Conservation (phyloP, 2,113 vertebrate genomes). For the Chauna torquata region DNA sequence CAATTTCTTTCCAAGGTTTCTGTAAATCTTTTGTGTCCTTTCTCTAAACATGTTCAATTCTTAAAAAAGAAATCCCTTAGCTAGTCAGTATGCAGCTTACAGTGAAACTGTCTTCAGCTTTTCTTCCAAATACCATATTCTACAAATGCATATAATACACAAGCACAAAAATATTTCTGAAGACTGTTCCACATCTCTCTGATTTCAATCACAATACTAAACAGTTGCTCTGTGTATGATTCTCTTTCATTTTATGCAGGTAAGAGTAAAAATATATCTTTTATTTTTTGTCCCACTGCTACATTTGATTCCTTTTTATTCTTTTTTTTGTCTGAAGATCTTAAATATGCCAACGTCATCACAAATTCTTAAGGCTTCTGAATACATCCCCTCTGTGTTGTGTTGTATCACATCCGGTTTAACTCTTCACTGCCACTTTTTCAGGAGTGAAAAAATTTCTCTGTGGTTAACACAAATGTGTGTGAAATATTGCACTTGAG, state of each 20-base stretch:
- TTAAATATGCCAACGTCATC: conserved; percentile 16
- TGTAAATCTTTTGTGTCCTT: conserved; percentile 68
- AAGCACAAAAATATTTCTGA: conserved; percentile 42
- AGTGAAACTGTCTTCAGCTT: conserved; percentile 29
- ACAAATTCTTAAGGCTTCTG: conserved; percentile 31
- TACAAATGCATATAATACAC: neutral
- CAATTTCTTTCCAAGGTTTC: conserved; percentile 56
- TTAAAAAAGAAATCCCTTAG: conserved; percentile 17
- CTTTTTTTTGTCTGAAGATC: neutral
- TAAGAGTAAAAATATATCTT: conserved; percentile 17
- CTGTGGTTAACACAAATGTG: neutral
- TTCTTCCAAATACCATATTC: conserved; percentile 28
- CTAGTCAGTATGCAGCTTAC: conserved; percentile 41
- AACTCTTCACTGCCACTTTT: conserved; percentile 29
- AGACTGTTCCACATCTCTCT: neutral
- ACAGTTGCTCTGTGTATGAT: neutral
- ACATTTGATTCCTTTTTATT: neutral
- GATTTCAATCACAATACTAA: neutral
- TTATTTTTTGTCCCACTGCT: neutral
- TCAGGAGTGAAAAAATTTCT: neutral
- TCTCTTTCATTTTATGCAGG: neutral
- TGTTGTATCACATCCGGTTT: neutral
- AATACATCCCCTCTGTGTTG: neutral
- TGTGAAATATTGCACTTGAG: neutral
- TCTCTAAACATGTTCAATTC: conserved; percentile 53